Evolutionary conservation across 2,797 vertebrate genomes (phyloP).

Genomic region (Bufotes viridis): DNA sequence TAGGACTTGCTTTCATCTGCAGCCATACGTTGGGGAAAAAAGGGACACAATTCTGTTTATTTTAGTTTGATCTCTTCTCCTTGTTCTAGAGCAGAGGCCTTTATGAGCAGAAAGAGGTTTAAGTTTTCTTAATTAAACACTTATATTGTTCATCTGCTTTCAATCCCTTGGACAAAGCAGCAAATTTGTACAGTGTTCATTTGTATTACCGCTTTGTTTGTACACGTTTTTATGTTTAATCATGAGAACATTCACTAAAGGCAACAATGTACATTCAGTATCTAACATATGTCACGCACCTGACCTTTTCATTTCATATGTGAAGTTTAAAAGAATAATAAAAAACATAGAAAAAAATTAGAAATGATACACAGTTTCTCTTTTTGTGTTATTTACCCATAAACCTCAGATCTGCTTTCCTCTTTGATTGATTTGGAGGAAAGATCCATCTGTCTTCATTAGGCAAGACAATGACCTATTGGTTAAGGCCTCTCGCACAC

Average conservation of each 20-base stretch:
- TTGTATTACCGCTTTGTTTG: conserved; percentile 71
- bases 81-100: conserved; percentile 74
- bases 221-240: conserved; percentile 73
- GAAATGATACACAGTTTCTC: neutral
- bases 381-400: too few relatives aligned
- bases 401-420: too few relatives aligned
- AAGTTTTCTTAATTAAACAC: conserved; percentile 74
- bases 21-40: conserved; percentile 70
- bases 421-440: too few relatives aligned
- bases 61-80: conserved; percentile 69
- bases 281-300: conserved; percentile 40
- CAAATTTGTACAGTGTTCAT: conserved; percentile 67
- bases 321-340: neutral
- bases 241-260: conserved; percentile 54
- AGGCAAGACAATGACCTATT: too few relatives aligned
- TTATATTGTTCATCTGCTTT: conserved; percentile 77
- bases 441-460: too few relatives aligned
- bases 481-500: too few relatives aligned
- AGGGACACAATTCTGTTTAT: conserved; percentile 77
- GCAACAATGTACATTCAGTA: conserved; percentile 23
- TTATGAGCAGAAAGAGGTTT: conserved; percentile 64
- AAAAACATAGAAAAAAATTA: neutral
- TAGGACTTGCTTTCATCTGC: conserved; percentile 74
- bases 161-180: conserved; percentile 70
- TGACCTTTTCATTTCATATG: neutral